Base-by-base conservation (phyloP, 2,888 invertebrate genomes). In the Spialia ferax region DNA sequence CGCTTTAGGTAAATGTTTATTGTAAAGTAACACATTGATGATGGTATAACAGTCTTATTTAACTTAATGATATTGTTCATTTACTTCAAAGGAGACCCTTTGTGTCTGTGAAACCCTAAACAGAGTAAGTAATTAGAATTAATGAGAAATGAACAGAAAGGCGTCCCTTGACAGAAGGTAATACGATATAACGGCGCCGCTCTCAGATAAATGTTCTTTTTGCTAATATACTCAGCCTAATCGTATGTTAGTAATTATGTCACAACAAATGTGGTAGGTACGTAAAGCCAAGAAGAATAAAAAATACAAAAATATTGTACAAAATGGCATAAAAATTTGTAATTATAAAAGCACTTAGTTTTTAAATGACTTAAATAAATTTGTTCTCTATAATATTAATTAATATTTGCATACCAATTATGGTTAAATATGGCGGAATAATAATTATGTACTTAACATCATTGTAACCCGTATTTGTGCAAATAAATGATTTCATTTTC, bases 91-190 rank as follows among this genome's bases (percentile, higher is more conserved):
- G 35, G 23, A 50, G 55, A 29, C 29, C 59, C 65, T 65, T 60
- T 59, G 38, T 79, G 77, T 76, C 78, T 77, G 77, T 79, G 80
- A 84, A 86, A 83, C 82, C 79, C 78, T 65, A 79, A 84, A 83
- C 79, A 82, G 64, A 81, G 77, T 79, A 55, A 76, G 80, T 87
- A 86, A 88, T 89, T 88, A 86, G 80, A 84, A 86, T 86, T 87
- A 88, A 88, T 84, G 86, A 89, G 85, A 85, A 88, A 83, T 82
- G 81, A 80, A 80, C 85, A 81, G 80, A 83, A 80, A 82, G 80
- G 78, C 82, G 80, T 65, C 77, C 83, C 81, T 86, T 87, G 87
- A 84, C 84, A 82, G 76, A 80, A 77, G 75, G 88, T 80, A 87
- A 90, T 76, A 75, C 78, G 85, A 89, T 86, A 84, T 75, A 70